These are phyloP conservation scores for Parapristionchus giblindavisi DNA, from an alignment of 2,888 invertebrate species.

Conservation along the genomic window DNA sequence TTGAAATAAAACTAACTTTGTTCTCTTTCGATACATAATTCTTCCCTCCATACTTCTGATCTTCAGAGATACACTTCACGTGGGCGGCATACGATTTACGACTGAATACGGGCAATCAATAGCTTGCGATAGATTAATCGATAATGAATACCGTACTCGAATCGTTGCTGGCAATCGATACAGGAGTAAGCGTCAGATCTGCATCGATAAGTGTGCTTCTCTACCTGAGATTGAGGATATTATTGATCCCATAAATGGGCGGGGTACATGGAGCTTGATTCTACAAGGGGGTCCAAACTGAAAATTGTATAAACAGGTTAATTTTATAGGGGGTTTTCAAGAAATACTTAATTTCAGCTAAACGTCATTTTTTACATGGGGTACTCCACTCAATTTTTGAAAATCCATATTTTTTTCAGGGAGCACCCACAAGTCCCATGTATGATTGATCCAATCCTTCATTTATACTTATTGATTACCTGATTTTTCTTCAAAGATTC, in stretches of 20 bases:
- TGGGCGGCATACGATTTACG: slow-evolving; percentile 82
- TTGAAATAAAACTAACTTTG: slow-evolving; percentile 49
- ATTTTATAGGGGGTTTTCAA: too few relatives aligned
- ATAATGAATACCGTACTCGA: slow-evolving; percentile 70
- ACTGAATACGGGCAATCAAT: slow-evolving; percentile 72
- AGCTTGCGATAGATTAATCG: background rate
- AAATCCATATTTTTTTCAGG: too few relatives aligned
- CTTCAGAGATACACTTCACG: slow-evolving; percentile 85
- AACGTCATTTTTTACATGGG: too few relatives aligned
- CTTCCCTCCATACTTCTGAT: slow-evolving; percentile 82
- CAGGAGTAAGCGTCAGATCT: slow-evolving; percentile 82
- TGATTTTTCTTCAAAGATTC: slow-evolving; percentile 88
- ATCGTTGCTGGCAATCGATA: slow-evolving; percentile 92
- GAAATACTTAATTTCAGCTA: too few relatives aligned
- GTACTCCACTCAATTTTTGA: too few relatives aligned
- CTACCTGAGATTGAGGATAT: too few relatives aligned
- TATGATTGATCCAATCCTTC: too few relatives aligned
- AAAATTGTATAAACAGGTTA: too few relatives aligned
- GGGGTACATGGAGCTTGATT: too few relatives aligned
- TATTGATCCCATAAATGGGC: too few relatives aligned
- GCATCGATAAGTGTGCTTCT: slow-evolving; percentile 73
- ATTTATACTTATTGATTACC: slow-evolving; percentile 43
- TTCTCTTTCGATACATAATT: slow-evolving; percentile 71
- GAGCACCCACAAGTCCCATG: too few relatives aligned
- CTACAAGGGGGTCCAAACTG: too few relatives aligned